These are phyloP conservation scores for Myotis yumanensis DNA, from an alignment of 2,113 vertebrate species.

Conservation along the genomic window DNA sequence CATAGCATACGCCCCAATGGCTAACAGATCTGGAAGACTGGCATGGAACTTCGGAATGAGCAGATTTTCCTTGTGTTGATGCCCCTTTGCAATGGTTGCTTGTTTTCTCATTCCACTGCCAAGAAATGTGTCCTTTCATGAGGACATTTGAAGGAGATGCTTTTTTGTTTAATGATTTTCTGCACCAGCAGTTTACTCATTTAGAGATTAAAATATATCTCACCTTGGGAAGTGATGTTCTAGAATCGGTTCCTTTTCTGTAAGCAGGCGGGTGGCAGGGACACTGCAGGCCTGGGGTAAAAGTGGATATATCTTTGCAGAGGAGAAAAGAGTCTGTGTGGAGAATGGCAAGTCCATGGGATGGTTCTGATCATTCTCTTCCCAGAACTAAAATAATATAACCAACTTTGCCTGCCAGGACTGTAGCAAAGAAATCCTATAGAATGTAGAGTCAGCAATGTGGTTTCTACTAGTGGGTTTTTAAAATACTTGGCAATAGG, in stretches of 20 bases:
- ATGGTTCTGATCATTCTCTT: not conserved
- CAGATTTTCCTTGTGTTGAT: slow-evolving; percentile 8
- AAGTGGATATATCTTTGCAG: slow-evolving; percentile 33
- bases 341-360: not conserved
- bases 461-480: slow-evolving; percentile 9
- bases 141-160: slow-evolving; percentile 74
- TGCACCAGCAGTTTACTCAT: slow-evolving; percentile 80
- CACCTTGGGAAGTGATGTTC: slow-evolving; percentile 77
- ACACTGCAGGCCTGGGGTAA: not conserved
- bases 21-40: not conserved
- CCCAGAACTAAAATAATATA: slow-evolving; percentile 16
- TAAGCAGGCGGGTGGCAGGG: slow-evolving; percentile 66
- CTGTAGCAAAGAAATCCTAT: not conserved
- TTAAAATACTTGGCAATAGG: not conserved
- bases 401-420: not conserved
- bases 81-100: slow-evolving; percentile 51
- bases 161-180: slow-evolving; percentile 80
- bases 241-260: slow-evolving; percentile 68
- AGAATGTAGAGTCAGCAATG: not conserved
- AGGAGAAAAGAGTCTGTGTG: not conserved
- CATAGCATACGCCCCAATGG: not conserved
- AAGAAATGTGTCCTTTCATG: slow-evolving; percentile 62
- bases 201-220: slow-evolving; percentile 76
- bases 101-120: slow-evolving; percentile 52
- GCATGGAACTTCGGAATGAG: not conserved